phyloP scores from a whole-genome alignment of 53 echinoderm and acorn worm species.

The Paracentrotus lividus region DNA sequence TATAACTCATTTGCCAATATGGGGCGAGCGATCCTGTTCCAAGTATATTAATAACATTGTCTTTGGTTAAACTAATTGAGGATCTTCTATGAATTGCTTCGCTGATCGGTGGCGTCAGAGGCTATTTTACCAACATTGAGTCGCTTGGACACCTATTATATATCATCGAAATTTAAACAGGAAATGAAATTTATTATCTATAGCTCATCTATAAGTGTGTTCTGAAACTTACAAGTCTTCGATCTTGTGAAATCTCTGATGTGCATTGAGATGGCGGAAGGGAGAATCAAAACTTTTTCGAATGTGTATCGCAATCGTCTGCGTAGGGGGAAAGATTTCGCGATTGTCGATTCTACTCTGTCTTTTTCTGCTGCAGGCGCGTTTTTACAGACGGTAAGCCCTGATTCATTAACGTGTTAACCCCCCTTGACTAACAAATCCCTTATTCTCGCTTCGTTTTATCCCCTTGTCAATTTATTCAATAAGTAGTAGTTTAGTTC shows the following conservation, averaged over 20 bases:
- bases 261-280: slow-evolving; percentile 22
- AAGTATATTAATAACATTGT: too few species aligned
- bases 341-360: neutral
- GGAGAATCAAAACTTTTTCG: neutral
- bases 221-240: neutral
- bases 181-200: too few species aligned
- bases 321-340: neutral
- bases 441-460: neutral
- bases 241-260: neutral
- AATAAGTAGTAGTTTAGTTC: neutral
- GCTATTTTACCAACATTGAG: too few species aligned
- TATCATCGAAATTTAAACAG: too few species aligned
- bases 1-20: neutral
- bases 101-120: too few species aligned
- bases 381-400: slow-evolving; percentile 55
- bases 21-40: neutral
- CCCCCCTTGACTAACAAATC: slow-evolving; percentile 63
- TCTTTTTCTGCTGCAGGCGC: slow-evolving; percentile 38
- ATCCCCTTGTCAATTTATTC: slow-evolving; percentile 40
- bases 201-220: neutral
- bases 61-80: too few species aligned
- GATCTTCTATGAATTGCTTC: neutral
- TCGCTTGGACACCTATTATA: too few species aligned
- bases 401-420: slow-evolving; percentile 60
- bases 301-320: neutral